Percentiles rank a stretch among this genome's conserved stretches.
Evolutionary conservation across 2,797 vertebrate genomes (phyloP).

Genomic region (Peromyscus attwateri): DNA sequence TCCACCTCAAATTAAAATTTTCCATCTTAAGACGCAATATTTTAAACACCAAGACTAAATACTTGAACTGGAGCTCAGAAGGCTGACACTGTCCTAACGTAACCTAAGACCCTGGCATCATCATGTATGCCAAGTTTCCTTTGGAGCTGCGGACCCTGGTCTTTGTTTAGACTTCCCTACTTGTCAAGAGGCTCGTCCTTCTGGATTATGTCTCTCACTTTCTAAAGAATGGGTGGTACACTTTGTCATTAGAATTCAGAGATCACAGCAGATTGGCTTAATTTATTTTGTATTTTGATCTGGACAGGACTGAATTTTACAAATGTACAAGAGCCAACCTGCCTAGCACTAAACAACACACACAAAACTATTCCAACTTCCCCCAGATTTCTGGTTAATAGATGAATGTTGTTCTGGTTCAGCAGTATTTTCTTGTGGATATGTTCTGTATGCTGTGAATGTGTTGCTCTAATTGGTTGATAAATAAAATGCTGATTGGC

Average conservation of each 20-base stretch:
- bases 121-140: neutral
- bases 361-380: conserved; percentile 42
- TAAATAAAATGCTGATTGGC: too few species aligned
- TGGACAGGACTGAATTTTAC: neutral
- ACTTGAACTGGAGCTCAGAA: neutral
- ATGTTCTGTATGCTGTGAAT: too few species aligned
- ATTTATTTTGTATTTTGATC: conserved; percentile 10
- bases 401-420: neutral
- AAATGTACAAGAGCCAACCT: neutral
- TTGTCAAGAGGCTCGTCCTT: neutral
- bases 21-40: neutral
- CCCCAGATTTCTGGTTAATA: neutral
- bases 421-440: too few species aligned
- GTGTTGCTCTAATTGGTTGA: too few species aligned
- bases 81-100: neutral
- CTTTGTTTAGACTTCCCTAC: neutral
- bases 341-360: neutral
- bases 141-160: neutral
- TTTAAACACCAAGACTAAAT: conserved; percentile 32
- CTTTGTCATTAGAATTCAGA: conserved; percentile 25
- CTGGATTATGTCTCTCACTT: neutral
- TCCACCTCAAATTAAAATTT: neutral
- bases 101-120: neutral
- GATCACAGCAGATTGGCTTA: neutral
- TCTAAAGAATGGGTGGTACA: neutral